A percentile compares a stretch with the other conserved stretches of the same genome.
These are phyloP conservation scores for Eupithecia inturbata DNA, from an alignment of 2,888 invertebrate species.

Conservation along the genomic window DNA sequence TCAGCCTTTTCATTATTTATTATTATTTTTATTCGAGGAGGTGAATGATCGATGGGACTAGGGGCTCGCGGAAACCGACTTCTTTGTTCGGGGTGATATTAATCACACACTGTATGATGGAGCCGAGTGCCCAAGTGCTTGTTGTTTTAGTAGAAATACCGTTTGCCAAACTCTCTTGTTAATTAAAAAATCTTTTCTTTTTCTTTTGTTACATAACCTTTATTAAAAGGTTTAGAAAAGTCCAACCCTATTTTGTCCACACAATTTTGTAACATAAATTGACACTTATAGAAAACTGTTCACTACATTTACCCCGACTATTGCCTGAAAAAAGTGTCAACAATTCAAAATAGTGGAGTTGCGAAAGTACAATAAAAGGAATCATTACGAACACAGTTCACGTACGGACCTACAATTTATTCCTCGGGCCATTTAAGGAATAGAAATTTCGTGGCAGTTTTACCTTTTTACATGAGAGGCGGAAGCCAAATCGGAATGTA, in stretches of 20 bases:
- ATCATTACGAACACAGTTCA: slow-evolving; percentile 64
- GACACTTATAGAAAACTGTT: slow-evolving; percentile 28
- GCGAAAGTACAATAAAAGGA: slow-evolving; percentile 51
- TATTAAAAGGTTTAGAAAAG: not conserved
- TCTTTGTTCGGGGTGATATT: slow-evolving; percentile 79
- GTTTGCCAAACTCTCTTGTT: slow-evolving; percentile 52
- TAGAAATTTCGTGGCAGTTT: slow-evolving; percentile 71
- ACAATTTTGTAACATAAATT: slow-evolving; percentile 15
- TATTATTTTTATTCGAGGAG: slow-evolving; percentile 81
- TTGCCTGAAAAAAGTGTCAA: slow-evolving; percentile 47
- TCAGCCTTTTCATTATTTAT: slow-evolving; percentile 71
- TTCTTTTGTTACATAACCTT: not conserved
- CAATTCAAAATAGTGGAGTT: slow-evolving; percentile 56
- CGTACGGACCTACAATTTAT: slow-evolving; percentile 74
- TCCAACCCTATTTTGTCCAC: not conserved
- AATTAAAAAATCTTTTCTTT: not conserved
- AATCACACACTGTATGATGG: slow-evolving; percentile 76
- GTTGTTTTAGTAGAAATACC: slow-evolving; percentile 70
- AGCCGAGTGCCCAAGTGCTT: slow-evolving; percentile 63
- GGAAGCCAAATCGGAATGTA: slow-evolving; percentile 67
- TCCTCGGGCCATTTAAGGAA: slow-evolving; percentile 70
- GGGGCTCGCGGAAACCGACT: slow-evolving; percentile 73
- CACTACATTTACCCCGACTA: slow-evolving; percentile 40
- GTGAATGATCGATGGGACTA: slow-evolving; percentile 76
- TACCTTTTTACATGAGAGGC: slow-evolving; percentile 67